Evolutionary conservation across 2,888 invertebrate genomes (phyloP), one percentile per base, ranked within the genome.

Genomic region (Halocaridina rubra): DNA sequence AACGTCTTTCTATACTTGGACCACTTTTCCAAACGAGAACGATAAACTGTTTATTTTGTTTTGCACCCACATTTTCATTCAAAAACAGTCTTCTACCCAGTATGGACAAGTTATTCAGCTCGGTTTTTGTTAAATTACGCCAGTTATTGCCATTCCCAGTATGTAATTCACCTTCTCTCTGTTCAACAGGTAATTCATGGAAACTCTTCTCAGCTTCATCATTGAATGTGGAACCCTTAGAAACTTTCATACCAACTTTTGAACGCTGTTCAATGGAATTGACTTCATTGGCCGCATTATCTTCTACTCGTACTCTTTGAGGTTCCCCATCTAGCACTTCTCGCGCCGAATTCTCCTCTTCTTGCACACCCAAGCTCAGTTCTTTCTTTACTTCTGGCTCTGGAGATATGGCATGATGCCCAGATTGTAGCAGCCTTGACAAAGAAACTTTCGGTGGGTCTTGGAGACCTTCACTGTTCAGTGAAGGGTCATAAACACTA

Each of bases 11-110:
- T 75, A 94, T 91, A 88, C 92, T 92, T 0, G 90, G 88, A 84
- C 93, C 94, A 89, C 93, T 91, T 89, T 93, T 93, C 94, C 94
- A 94, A 67, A 94, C 90, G 46, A 94, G 90, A 86, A 94, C 92
- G 84, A 92, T 90, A 89, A 91, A 93, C 3, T 89, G 91, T 88
- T 89, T 91, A 8, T 67, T 39, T 46, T 64, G 46, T 19, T 29
- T 39, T 16, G 64, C 53, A 16, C 88, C 86, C 27, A 75, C 22
- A 8, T 81, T 67, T 30, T 86, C 84, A 19, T 79, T 67, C 22
- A 88, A 71, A 30, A 71, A 88, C n/a, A 84, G 39, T 19, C 86
- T 71, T 57, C 79, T 29, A n/a, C 88, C 88, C 39, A 88, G 39
- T 3, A 77, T 78, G 16, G 86, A 86, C 46, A 88, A 33, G 5